Base-by-base conservation (phyloP, 1,140 invertebrate species). In the Drosophila repleta region DNA sequence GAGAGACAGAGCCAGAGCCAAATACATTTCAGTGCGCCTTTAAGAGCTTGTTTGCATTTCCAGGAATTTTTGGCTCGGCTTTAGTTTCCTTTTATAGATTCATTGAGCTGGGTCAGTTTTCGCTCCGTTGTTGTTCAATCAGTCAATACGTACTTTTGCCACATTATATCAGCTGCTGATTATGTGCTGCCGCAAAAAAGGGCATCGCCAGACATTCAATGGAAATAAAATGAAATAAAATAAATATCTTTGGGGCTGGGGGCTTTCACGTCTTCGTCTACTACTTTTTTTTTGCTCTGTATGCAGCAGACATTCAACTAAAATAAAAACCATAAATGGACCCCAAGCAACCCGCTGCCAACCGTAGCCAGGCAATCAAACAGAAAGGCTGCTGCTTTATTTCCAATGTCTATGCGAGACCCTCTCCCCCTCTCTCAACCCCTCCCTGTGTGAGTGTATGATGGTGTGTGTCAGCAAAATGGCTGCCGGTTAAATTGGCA, bases 401-500 rank as follows among this genome's bases (percentile, higher is more conserved):
- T 67, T 60, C 64, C 48, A 41, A 60, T 75, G 76, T 63, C 68
- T 76, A 56, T 66, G 65, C 39, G 60, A 41, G n/a, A 67, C 45
- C 32, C 32, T 1, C 32, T 35, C 7, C 29, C 29, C 7, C 29
- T 32, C 29, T 32, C 29, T 11, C 8, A 32, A 8, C 11, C 29
- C 0, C 29, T 3, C 8, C 29, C 8, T 65, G 29, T 37, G 35
- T 66, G 55, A 43, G 52, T 56, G 35, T 58, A n/a, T n/a, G n/a
- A n/a, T n/a, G n/a, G 10, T 63, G 20, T 74, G 7, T 64, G 13
- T 62, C 56, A 69, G 83, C 72, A 88, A 72, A 88, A 88, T 88
- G 83, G 83, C 83, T 88, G 84, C 72, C 79, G 72, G 83, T 83
- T 88, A 88, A 88, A 88, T 88, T 88, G 83, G 83, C 83, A 88